Evolutionary conservation across 2,888 invertebrate species (phyloP).

Genomic region (Agrilus biguttatus): DNA sequence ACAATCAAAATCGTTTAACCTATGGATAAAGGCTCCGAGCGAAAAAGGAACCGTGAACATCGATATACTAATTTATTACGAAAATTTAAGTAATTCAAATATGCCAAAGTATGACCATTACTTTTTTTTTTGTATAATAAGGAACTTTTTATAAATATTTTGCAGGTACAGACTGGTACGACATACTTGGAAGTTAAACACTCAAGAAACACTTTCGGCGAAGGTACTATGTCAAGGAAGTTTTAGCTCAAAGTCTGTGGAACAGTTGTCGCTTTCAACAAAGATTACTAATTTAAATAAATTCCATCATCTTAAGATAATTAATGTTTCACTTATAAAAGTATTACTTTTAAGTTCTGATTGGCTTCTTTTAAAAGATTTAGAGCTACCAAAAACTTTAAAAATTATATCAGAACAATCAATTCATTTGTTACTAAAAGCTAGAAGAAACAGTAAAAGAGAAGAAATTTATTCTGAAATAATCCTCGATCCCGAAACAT

Average conservation of each 20-base stretch:
- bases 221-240: conserved; percentile 35
- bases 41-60: conserved; percentile 45
- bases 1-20: conserved; percentile 34
- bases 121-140: conserved; percentile 1
- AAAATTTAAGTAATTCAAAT: conserved; percentile 30
- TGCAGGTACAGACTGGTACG: conserved; percentile 44
- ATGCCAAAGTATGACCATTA: conserved; percentile 23
- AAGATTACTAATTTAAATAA: conserved; percentile 56
- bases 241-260: conserved; percentile 28
- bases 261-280: conserved; percentile 51
- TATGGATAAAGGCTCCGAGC: conserved; percentile 59
- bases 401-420: conserved; percentile 37
- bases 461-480: conserved; percentile 25
- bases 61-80: conserved; percentile 62
- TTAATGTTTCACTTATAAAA: conserved; percentile 40
- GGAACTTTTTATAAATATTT: conserved; percentile 2
- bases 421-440: conserved; percentile 37
- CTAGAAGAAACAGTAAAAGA: conserved; percentile 22
- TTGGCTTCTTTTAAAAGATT: conserved; percentile 37
- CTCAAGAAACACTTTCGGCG: conserved; percentile 44
- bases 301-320: conserved; percentile 43
- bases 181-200: conserved; percentile 47
- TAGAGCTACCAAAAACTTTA: conserved; percentile 24
- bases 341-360: conserved; percentile 44
- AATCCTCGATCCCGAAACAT: conserved; percentile 18